Conservation (phyloP, 2,888 invertebrate genomes). For the Allolobophora icterica region DNA sequence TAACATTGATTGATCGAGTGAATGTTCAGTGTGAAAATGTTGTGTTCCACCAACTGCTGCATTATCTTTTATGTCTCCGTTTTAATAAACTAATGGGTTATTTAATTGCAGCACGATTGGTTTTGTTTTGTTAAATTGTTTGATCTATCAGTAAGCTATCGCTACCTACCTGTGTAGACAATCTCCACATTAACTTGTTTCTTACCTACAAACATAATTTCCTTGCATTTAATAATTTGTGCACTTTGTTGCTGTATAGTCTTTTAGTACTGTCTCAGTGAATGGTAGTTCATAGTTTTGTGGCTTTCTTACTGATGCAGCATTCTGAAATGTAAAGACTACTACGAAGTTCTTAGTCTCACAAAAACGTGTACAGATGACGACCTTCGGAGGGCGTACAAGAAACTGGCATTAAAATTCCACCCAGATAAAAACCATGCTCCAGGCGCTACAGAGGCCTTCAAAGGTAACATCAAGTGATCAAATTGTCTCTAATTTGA, state of each 20-base stretch:
- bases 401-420: slow-evolving; percentile 68
- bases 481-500: not conserved
- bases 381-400: slow-evolving; percentile 68
- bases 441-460: slow-evolving; percentile 79
- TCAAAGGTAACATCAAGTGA: slow-evolving; percentile 75
- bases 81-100: too few species aligned
- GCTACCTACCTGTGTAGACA: too few species aligned
- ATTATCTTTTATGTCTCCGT: too few species aligned
- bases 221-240: too few species aligned
- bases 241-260: not conserved
- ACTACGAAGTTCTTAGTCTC: slow-evolving; percentile 68
- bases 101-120: too few species aligned
- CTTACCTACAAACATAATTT: too few species aligned
- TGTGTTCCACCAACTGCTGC: too few species aligned
- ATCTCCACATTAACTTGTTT: too few species aligned
- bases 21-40: too few species aligned
- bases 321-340: slow-evolving; percentile 59
- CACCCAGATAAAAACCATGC: slow-evolving; percentile 69
- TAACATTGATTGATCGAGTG: too few species aligned
- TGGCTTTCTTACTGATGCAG: slow-evolving; percentile 25
- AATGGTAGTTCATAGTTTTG: not conserved
- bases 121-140: too few species aligned
- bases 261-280: not conserved
- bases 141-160: too few species aligned
- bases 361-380: slow-evolving; percentile 64